phyloP scores from a whole-genome alignment of 2,888 invertebrate genomes.

The Drosophila gaucha region DNA sequence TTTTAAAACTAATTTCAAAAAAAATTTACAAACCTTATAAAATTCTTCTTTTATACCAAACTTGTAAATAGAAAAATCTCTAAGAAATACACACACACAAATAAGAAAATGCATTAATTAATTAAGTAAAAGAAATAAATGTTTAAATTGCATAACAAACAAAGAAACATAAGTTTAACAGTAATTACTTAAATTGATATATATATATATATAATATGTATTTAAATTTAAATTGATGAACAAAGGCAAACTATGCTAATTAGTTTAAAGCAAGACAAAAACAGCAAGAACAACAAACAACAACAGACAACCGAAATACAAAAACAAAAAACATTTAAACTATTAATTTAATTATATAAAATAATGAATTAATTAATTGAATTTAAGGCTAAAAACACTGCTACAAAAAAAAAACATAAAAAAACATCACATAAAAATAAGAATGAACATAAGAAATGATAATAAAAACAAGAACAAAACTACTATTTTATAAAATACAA shows the following conservation, averaged over 20 bases:
- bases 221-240: slow-evolving; percentile 61
- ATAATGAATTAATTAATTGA: slow-evolving; percentile 76
- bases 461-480: slow-evolving; percentile 75
- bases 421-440: slow-evolving; percentile 20
- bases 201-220: slow-evolving; percentile 49
- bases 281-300: slow-evolving; percentile 31
- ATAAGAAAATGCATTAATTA: slow-evolving; percentile 37
- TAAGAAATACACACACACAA: slow-evolving; percentile 43
- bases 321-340: slow-evolving; percentile 77
- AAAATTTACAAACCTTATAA: not conserved
- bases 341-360: slow-evolving; percentile 79
- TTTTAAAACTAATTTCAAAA: not conserved
- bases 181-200: slow-evolving; percentile 63
- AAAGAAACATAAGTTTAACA: slow-evolving; percentile 57
- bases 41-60: slow-evolving; percentile 7
- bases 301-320: slow-evolving; percentile 32
- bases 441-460: slow-evolving; percentile 73
- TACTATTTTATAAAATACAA: slow-evolving; percentile 81
- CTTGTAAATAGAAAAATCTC: slow-evolving; percentile 67
- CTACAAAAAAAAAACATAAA: slow-evolving; percentile 51
- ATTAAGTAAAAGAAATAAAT: slow-evolving; percentile 61
- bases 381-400: slow-evolving; percentile 68
- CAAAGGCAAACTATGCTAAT: slow-evolving; percentile 59
- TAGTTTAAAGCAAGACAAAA: slow-evolving; percentile 57
- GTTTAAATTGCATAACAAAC: slow-evolving; percentile 51